These are phyloP conservation scores for Deilephila porcellus DNA, from an alignment of 2,888 invertebrate species.

Conservation along the genomic window DNA sequence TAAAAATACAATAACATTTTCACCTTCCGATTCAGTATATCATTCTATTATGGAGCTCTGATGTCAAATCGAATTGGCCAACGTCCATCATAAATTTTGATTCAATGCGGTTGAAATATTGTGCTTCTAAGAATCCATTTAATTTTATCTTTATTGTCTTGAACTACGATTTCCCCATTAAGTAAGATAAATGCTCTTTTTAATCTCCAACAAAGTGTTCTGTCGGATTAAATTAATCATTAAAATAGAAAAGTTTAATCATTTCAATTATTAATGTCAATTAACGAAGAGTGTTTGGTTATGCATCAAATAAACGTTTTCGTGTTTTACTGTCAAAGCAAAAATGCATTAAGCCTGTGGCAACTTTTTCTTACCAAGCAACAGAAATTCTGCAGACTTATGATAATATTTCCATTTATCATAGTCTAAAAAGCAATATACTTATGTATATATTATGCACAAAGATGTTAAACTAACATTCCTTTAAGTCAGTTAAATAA, in stretches of 20 bases:
- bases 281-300: background rate
- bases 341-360: background rate
- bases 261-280: background rate
- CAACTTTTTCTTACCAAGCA: background rate
- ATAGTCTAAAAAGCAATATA: too few relatives aligned
- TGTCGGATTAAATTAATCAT: background rate
- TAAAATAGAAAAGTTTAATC: background rate
- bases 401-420: too few relatives aligned
- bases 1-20: background rate
- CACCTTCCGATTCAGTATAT: constrained; percentile 4
- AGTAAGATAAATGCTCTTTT: background rate
- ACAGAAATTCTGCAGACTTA: too few relatives aligned
- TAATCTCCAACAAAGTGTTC: background rate
- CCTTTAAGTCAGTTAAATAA: too few relatives aligned
- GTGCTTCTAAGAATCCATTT: background rate
- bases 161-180: background rate
- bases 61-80: constrained; percentile 12
- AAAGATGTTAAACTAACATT: too few relatives aligned
- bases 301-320: background rate
- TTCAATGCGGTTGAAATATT: background rate
- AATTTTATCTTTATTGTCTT: background rate
- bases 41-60: constrained; percentile 24
- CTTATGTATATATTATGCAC: too few relatives aligned
- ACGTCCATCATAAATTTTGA: constrained; percentile 5
- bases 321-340: background rate